These are phyloP conservation scores for Macquaria ambigua DNA, from an alignment of 2,113 vertebrate species.

Conservation along the genomic window DNA sequence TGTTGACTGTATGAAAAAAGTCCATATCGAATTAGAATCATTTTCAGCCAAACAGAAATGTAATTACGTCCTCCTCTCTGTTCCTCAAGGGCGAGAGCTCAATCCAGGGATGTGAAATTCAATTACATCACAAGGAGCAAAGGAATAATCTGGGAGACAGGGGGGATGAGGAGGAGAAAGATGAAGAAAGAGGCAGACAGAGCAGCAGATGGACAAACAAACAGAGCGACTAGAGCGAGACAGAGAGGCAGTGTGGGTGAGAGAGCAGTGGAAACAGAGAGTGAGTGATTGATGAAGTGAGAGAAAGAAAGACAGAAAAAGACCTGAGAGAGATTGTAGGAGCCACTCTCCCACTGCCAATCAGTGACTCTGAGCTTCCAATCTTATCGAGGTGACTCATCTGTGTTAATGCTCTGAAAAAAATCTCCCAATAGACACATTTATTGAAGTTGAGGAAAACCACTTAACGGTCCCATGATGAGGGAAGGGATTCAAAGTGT, in stretches of 20 bases:
- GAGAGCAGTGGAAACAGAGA: slow-evolving; percentile 28
- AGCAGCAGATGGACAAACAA: slow-evolving; percentile 38
- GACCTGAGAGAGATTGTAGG: slow-evolving; percentile 3
- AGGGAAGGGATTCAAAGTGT: neutral
- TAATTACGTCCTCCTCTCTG: slow-evolving; percentile 54
- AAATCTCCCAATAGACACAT: slow-evolving; percentile 22
- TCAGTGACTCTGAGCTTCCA: slow-evolving; percentile 33
- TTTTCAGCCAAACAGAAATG: slow-evolving; percentile 59
- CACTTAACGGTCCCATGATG: slow-evolving; percentile 25
- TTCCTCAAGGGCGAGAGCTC: slow-evolving; percentile 51
- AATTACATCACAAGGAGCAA: slow-evolving; percentile 52
- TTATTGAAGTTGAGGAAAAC: slow-evolving; percentile 28
- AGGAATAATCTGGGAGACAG: slow-evolving; percentile 31
- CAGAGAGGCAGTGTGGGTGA: slow-evolving; percentile 29
- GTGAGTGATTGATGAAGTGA: slow-evolving; percentile 36
- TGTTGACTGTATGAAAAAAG: slow-evolving; percentile 31
- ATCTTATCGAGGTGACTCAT: slow-evolving; percentile 46
- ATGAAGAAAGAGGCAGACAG: slow-evolving; percentile 1
- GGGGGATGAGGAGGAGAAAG: neutral
- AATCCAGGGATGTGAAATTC: slow-evolving; percentile 44
- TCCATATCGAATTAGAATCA: slow-evolving; percentile 56
- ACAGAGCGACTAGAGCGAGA: slow-evolving; percentile 3
- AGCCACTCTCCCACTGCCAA: slow-evolving; percentile 19
- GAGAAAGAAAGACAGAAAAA: neutral
- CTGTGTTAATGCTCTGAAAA: slow-evolving; percentile 19